Conservation (phyloP, 2,888 invertebrate genomes). For the Drosophila falleni region DNA sequence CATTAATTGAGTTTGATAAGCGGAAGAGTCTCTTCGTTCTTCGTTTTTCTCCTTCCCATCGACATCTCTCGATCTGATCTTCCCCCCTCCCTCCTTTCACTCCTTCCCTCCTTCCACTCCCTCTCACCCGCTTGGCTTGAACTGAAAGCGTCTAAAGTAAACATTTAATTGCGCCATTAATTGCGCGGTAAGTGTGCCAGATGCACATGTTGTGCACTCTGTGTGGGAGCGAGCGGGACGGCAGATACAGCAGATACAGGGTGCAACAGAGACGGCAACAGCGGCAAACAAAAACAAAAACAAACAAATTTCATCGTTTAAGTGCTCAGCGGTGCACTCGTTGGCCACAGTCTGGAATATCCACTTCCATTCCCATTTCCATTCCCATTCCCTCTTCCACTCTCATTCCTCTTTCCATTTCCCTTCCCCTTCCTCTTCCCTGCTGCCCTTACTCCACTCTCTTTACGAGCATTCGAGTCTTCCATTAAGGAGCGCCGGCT, state of each 20-base stretch:
- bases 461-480: slow-evolving; percentile 19
- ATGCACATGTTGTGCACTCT: slow-evolving; percentile 57
- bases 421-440: slow-evolving; percentile 6
- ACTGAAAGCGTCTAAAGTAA: slow-evolving; percentile 76
- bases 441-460: slow-evolving; percentile 12
- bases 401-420: slow-evolving; percentile 8
- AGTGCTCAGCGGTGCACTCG: slow-evolving; percentile 73
- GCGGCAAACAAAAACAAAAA: slow-evolving; percentile 59
- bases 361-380: no score
- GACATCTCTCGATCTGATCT: neutral
- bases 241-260: slow-evolving; percentile 1
- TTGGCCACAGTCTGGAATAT: slow-evolving; percentile 23
- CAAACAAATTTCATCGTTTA: slow-evolving; percentile 73
- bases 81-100: neutral
- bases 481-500: slow-evolving; percentile 27
- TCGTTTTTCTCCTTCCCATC: no score
- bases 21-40: slow-evolving; percentile 12
- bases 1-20: slow-evolving; percentile 20
- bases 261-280: slow-evolving; percentile 25
- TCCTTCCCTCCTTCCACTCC: neutral
- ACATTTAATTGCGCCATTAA: slow-evolving; percentile 79
- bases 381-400: no score
- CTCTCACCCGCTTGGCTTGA: no score
- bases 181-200: slow-evolving; percentile 78
- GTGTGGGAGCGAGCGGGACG: neutral